Percentiles rank a stretch among this genome's conserved stretches.
Evolutionary conservation across 1,140 invertebrate genomes (phyloP).

Genomic region (Dreissena rostriformis): DNA sequence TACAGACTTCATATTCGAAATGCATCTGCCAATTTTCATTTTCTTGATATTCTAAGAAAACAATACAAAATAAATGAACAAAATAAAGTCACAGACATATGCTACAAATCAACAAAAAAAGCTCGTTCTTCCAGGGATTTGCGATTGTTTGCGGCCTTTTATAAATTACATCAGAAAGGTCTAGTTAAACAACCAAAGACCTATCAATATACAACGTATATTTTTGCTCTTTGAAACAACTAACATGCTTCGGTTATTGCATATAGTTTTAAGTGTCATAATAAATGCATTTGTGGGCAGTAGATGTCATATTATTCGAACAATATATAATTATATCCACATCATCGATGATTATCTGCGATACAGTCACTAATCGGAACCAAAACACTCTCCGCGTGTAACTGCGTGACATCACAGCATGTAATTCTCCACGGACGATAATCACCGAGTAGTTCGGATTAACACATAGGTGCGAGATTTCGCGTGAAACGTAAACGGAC

Average conservation of each 20-base stretch:
- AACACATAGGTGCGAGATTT: constrained; percentile 40
- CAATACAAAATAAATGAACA: no score
- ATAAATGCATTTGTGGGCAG: background rate
- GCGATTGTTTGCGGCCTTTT: no score
- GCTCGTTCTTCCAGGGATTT: no score
- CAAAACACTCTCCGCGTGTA: background rate
- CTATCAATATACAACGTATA: no score
- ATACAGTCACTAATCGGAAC: background rate
- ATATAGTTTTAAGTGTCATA: background rate
- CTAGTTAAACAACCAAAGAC: no score
- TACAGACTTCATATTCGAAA: no score
- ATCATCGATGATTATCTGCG: constrained; percentile 1
- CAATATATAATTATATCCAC: background rate
- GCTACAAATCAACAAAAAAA: no score
- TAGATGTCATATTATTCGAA: no score
- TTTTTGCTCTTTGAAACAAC: background rate
- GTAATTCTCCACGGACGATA: constrained; percentile 28
- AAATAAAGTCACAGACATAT: no score
- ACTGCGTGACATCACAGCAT: constrained; percentile 23
- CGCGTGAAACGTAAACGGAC: background rate
- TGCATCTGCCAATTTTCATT: no score
- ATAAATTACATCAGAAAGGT: no score
- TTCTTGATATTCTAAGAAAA: no score
- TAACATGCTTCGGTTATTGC: background rate
- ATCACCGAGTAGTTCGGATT: constrained; percentile 40